phyloP scores from a whole-genome alignment of 2,113 vertebrate species.

The Collichthys lucidus region DNA sequence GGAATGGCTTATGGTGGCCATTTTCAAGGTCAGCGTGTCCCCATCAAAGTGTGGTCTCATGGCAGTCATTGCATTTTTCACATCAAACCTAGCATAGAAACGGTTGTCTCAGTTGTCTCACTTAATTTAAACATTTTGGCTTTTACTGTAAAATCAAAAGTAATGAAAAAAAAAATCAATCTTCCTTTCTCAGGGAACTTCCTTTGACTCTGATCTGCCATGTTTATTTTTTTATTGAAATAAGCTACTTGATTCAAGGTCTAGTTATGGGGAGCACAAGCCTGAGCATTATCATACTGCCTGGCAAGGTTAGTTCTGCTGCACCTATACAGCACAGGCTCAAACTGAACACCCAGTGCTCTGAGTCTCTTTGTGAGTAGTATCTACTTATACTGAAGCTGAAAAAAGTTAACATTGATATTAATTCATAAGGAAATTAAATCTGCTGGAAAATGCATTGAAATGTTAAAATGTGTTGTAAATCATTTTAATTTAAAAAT shows the following conservation, averaged over 20 bases:
- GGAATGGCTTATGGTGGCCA: too few species aligned
- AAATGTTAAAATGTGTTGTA: too few species aligned
- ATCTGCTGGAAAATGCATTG: background rate
- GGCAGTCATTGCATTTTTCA: too few species aligned
- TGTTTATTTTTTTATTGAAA: constrained; percentile 84
- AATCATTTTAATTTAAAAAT: too few species aligned
- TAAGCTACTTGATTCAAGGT: constrained; percentile 78
- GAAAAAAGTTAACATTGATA: background rate
- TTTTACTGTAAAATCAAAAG: background rate
- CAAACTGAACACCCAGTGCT: background rate
- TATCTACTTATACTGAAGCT: background rate
- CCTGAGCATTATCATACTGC: constrained; percentile 70
- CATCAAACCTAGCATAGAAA: too few species aligned
- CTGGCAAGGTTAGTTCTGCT: constrained; percentile 59
- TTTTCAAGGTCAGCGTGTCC: too few species aligned
- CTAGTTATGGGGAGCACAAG: constrained; percentile 66
- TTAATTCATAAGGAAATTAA: background rate
- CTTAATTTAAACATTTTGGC: background rate
- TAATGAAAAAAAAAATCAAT: background rate
- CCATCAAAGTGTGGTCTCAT: too few species aligned
- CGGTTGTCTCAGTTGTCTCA: background rate
- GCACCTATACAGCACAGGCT: constrained; percentile 12
- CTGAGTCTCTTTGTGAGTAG: background rate
- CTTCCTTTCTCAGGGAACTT: background rate
- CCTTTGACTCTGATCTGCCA: constrained; percentile 5